phyloP scores from a whole-genome alignment of 2,113 vertebrate genomes.

The Pycnonotus jocosus region DNA sequence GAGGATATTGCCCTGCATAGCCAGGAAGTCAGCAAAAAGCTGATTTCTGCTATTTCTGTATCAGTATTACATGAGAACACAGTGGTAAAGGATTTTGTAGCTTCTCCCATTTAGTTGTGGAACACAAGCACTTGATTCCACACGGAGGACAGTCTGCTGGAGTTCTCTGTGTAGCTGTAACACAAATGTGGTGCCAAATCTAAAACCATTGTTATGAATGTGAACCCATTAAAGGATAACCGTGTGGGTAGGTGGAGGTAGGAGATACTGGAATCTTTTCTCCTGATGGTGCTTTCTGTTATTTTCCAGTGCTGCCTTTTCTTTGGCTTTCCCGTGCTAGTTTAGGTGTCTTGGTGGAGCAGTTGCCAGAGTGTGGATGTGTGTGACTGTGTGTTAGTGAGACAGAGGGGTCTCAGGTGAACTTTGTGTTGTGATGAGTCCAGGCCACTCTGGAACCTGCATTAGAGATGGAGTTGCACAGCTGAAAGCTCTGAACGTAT shows the following conservation, averaged over 20 bases:
- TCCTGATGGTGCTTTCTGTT: neutral
- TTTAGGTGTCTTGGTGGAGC: neutral
- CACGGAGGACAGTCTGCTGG: neutral
- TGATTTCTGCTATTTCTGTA: neutral
- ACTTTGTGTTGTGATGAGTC: neutral
- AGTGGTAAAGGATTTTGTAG: neutral
- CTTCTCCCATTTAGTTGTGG: neutral
- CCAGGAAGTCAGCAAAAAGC: neutral
- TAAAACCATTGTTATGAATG: neutral
- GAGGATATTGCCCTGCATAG: neutral
- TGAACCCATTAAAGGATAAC: neutral
- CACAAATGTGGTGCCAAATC: neutral
- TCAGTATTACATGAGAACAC: neutral
- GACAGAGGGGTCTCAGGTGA: neutral
- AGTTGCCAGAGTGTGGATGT: accelerated
- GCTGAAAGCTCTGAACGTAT: neutral
- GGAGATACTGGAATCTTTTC: neutral
- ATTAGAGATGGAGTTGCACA: neutral
- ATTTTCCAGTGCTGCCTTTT: neutral
- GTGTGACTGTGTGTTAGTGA: neutral
- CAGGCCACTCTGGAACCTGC: neutral
- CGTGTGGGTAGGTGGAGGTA: accelerated
- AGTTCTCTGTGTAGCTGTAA: neutral
- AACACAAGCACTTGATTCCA: neutral
- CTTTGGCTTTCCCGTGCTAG: neutral